Conservation (phyloP, 1,140 invertebrate genomes). For the Drosophila athabasca region DNA sequence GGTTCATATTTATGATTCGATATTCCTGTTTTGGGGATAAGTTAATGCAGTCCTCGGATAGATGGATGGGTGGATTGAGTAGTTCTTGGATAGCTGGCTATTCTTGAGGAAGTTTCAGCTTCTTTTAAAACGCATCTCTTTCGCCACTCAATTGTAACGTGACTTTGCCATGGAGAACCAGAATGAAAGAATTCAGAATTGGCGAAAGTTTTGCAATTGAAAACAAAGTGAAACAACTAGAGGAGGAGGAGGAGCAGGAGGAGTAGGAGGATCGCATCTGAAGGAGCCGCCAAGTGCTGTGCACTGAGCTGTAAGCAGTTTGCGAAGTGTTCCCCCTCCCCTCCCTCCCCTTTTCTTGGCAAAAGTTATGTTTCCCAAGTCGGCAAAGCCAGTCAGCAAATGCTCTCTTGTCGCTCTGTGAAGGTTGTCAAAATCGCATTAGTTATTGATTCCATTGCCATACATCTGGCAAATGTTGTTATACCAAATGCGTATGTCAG, state of each 20-base stretch:
- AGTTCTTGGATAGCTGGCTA: slow-evolving; percentile 7
- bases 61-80: slow-evolving; percentile 4
- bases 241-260: not conserved
- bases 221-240: slow-evolving; percentile 55
- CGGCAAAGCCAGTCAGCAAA: slow-evolving; percentile 17
- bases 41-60: slow-evolving; percentile 24
- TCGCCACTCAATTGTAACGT: not conserved
- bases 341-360: not conserved
- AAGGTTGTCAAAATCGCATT: slow-evolving; percentile 59
- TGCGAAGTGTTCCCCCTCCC: not conserved
- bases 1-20: slow-evolving; percentile 63
- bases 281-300: slow-evolving; percentile 18
- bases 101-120: not conserved
- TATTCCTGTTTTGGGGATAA: slow-evolving; percentile 28
- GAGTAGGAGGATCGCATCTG: not conserved
- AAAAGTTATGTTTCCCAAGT: not conserved
- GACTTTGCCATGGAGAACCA: slow-evolving; percentile 19
- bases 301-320: slow-evolving; percentile 52
- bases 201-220: slow-evolving; percentile 66
- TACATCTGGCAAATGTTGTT: slow-evolving; percentile 20
- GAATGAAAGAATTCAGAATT: slow-evolving; percentile 24
- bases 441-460: slow-evolving; percentile 53
- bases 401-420: slow-evolving; percentile 6
- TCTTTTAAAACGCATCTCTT: slow-evolving; percentile 24
- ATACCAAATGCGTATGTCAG: slow-evolving; percentile 50